Base-by-base conservation (phyloP, 2,113 vertebrate species). In the Struthio camelus region DNA sequence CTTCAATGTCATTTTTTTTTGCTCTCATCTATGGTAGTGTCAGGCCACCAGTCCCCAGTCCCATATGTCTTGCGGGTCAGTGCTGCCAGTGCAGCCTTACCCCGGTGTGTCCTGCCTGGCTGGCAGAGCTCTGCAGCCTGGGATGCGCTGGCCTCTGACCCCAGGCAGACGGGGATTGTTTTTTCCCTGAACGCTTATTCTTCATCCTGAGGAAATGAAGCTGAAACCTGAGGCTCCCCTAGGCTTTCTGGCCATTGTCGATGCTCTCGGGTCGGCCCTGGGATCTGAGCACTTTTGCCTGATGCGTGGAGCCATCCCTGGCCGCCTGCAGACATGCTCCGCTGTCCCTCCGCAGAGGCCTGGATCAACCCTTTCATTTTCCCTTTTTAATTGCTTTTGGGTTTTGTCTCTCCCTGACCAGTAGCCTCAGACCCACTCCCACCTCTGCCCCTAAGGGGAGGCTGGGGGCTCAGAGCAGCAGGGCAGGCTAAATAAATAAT, bases 291-390 rank as follows among this genome's bases (percentile, higher is more conserved):
- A 27, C 2, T 65, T 19, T 30, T 4, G 3, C 20, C 7, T 65
- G 66, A 0, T 0, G 50, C 1, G 0, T 46, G 48, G 59, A 72
- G 20, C 11, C 14, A 15, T 30, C 36, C 2, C 0, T 2, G 0
- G 8, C 11, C 22, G 24, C 30, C 36, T 50, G 24, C 71, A 80
- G 48, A 38, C 2, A 1, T 38, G 48, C 69, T 67, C 9, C 24
- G 7, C 9, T 13, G 27, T 32, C 62, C 61, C 36, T 14, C 4
- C 6, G 7, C 11, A 17, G 30, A 67, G 27, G 28, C 61, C 46
- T 32, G 25, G 14, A 17, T n/a, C 32, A 14, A 1, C 27, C 38
- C 61, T 53, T 80, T 75, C 72, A 70, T 12, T n/a, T 25, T 70
- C 80, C 59, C 24, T 30, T 84, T 75, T 24, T 51, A 38, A 2